These are phyloP conservation scores for Ondatra zibethicus DNA, from an alignment of 2,113 vertebrate genomes.

Conservation along the genomic window DNA sequence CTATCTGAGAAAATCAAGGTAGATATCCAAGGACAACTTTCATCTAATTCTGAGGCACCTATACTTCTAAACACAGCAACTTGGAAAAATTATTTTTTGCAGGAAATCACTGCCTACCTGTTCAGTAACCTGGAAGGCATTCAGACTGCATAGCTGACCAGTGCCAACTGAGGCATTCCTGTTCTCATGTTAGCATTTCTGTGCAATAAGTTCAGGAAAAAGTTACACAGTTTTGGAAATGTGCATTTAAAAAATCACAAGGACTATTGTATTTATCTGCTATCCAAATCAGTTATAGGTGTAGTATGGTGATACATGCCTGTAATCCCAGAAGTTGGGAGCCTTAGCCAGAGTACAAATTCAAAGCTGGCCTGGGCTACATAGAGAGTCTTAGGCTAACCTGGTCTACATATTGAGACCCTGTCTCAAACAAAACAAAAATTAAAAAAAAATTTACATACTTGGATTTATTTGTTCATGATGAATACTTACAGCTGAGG, in stretches of 20 bases:
- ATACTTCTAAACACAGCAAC: background rate
- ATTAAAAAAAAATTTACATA: background rate
- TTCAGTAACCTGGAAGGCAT: background rate
- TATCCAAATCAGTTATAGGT: background rate
- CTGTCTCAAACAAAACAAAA: background rate
- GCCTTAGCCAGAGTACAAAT: background rate
- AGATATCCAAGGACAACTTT: background rate
- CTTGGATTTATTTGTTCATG: conserved; percentile 36
- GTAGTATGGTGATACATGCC: background rate
- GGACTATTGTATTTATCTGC: background rate
- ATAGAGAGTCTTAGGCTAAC: background rate
- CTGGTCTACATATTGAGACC: background rate
- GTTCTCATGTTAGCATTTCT: background rate
- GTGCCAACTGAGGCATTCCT: background rate
- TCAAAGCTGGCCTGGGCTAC: background rate
- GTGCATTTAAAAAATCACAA: background rate
- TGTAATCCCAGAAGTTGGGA: background rate
- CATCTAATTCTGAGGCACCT: background rate
- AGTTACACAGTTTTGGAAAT: background rate
- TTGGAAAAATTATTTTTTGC: background rate
- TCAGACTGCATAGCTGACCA: background rate
- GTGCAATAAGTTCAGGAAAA: conserved; percentile 27
- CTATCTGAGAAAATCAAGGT: background rate
- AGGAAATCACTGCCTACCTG: background rate
- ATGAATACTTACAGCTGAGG: background rate